A percentile compares a stretch with the other conserved stretches of the same genome.
Conservation (phyloP, 2,888 invertebrate genomes). For the Cantharis lateralis region DNA sequence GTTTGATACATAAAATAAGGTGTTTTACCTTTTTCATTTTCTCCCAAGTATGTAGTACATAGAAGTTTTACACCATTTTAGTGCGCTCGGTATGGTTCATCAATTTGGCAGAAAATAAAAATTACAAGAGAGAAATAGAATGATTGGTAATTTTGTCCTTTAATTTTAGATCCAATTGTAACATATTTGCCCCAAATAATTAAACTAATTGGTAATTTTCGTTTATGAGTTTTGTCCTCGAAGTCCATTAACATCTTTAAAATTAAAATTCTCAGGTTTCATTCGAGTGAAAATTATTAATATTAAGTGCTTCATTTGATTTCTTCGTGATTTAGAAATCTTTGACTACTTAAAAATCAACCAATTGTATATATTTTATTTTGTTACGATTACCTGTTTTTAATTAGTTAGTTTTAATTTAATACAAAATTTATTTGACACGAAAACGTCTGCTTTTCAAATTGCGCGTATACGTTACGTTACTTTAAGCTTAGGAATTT, state of each 20-base stretch:
- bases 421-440: neutral
- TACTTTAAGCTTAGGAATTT: neutral
- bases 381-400: neutral
- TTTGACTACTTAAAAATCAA: neutral
- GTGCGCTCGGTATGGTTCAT: neutral
- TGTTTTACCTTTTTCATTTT: slow-evolving; percentile 9
- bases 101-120: neutral
- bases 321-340: neutral
- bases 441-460: neutral
- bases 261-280: neutral
- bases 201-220: neutral
- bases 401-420: neutral
- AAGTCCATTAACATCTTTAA: neutral
- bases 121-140: neutral
- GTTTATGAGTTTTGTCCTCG: neutral
- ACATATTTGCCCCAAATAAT: neutral
- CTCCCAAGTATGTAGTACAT: neutral
- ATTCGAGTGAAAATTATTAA: neutral
- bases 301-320: neutral
- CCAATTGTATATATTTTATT: neutral
- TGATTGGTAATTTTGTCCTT: neutral
- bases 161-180: neutral
- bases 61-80: neutral
- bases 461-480: neutral
- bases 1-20: slow-evolving; percentile 5